Base-by-base conservation (phyloP, 2,113 vertebrate genomes). In the Campylomormyrus numenius region DNA sequence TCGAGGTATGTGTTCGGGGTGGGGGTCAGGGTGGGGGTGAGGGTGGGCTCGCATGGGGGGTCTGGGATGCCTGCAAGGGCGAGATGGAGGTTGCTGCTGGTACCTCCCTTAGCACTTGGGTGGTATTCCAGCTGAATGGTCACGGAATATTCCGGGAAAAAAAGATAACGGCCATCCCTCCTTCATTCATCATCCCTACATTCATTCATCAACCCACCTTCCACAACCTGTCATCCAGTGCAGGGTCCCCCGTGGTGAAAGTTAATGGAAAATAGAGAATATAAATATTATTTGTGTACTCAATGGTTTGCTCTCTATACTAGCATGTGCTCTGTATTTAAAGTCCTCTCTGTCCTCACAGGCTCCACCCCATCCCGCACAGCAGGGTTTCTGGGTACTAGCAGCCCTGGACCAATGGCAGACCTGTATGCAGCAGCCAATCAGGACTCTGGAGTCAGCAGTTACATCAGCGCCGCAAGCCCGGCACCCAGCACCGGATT, bases 331-430 rank as follows among this genome's bases (percentile, higher is more conserved):
- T 80, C 27, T 77, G 35, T 19, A 39, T 42, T 39, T 77, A 8
- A 39, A 39, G 74, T 42, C 35, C 31, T 19, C 35, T 19, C 35
- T 17, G 74, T 8, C 95, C 87, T 93, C 80, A 88, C 89, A 99
- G 98, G 98, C 95, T 97, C 98, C 92, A 97, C 97, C 92, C 98
- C 98, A 62, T 98, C 97, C 91, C 97, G 98, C 95, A 97, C 98
- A 45, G 98, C 98, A 95, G 98, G 97, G 56, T 99, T 99, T 94
- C 96, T 98, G 94, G 98, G 98, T 91, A 98, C 98, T 92, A 99
- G 97, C 95, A 99, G 98, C 94, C 98, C 98, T 0, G 98, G 98
- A 93, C 98, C 98, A 0, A 97, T 97, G 96, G 96, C 97, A 3
- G 96, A 97, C 92, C 96, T 97, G 89, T 97, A 97, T 0, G 96